A percentile compares a stretch with the other conserved stretches of the same genome.
Conservation (phyloP, 2,888 invertebrate genomes). For the Abscondita cerata region DNA sequence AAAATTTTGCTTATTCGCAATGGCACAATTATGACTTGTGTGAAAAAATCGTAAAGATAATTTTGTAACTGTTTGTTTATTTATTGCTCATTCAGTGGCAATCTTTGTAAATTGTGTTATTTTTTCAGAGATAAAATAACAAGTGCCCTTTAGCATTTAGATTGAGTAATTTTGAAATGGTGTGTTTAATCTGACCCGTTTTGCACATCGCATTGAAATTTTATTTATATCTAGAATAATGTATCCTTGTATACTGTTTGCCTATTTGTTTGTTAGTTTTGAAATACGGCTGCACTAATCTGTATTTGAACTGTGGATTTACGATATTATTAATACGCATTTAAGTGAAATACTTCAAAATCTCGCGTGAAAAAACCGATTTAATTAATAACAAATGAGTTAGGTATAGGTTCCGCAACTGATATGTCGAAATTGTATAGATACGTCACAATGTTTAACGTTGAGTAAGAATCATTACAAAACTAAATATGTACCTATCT, state of each 20-base stretch:
- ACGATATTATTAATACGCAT: constrained; percentile 1
- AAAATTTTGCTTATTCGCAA: no score
- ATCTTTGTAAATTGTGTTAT: constrained; percentile 10
- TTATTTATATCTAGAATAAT: constrained; percentile 4
- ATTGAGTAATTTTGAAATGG: constrained; percentile 17
- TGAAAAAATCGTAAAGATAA: not conserved
- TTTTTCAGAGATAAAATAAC: constrained; percentile 14
- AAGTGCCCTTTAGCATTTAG: constrained; percentile 14
- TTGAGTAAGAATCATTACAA: constrained; percentile 25
- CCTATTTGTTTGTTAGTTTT: constrained; percentile 12
- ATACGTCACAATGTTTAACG: constrained; percentile 31
- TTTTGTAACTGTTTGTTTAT: not conserved
- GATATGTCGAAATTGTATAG: constrained; percentile 24
- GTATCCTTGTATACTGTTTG: no score
- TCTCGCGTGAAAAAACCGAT: not conserved
- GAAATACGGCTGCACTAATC: constrained; percentile 16
- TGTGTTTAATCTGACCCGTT: constrained; percentile 18
- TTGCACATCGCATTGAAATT: constrained; percentile 12
- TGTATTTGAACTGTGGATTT: not conserved
- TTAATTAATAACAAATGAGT: constrained; percentile 14
- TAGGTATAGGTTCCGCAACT: constrained; percentile 29
- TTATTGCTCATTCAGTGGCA: not conserved
- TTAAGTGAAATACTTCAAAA: not conserved
- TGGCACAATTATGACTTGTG: no score
- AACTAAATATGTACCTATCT: constrained; percentile 7